phyloP scores from a whole-genome alignment of 2,113 vertebrate species.

The Delphinus delphis region DNA sequence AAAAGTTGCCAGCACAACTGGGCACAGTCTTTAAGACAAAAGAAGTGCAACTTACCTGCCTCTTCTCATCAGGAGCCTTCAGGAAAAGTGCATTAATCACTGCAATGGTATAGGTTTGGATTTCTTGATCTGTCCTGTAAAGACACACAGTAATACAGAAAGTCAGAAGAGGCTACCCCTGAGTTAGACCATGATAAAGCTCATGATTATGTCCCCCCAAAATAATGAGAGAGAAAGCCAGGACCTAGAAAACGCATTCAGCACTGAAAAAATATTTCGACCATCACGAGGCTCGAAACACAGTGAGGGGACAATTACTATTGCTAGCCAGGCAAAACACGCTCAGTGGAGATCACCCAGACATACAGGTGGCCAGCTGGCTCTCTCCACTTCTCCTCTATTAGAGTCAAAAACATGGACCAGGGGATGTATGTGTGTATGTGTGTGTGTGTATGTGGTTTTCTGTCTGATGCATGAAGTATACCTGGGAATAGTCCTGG shows the following conservation, averaged over 20 bases:
- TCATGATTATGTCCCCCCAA: not conserved
- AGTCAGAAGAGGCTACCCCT: not conserved
- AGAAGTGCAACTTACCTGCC: conserved; percentile 89
- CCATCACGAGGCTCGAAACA: not conserved
- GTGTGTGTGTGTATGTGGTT: not conserved
- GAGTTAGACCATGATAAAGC: not conserved
- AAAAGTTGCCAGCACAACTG: not conserved
- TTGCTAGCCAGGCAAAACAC: too few relatives aligned
- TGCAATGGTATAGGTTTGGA: conserved; percentile 97
- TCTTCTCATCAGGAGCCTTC: conserved; percentile 96
- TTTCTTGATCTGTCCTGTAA: conserved; percentile 96
- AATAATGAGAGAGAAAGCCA: not conserved
- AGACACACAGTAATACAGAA: not conserved
- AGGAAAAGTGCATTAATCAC: conserved; percentile 99
- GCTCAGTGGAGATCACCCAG: not conserved
- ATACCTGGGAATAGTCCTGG: not conserved
- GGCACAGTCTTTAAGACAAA: not conserved
- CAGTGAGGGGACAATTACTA: not conserved
- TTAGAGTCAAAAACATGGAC: not conserved
- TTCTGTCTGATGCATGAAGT: not conserved
- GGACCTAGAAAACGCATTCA: not conserved
- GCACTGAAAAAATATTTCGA: not conserved
- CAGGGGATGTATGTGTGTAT: too few relatives aligned
- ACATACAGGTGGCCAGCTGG: not conserved
- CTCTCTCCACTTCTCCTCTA: not conserved